phyloP scores from a whole-genome alignment of 2,113 vertebrate genomes.

The Callipepla californica region DNA sequence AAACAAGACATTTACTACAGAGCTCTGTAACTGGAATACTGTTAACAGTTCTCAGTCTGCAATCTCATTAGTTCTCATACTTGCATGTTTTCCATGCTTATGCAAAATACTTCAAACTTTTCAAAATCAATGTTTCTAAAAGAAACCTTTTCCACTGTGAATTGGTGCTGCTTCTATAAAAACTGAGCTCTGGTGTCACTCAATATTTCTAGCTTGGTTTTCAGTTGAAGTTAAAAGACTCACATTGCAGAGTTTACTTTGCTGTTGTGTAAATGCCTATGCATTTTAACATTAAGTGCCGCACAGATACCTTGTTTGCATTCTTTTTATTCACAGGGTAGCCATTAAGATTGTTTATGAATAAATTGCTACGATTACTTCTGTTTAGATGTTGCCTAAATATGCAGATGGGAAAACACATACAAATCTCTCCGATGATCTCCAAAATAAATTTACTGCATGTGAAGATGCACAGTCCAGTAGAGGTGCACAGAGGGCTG shows the following conservation, averaged over 20 bases:
- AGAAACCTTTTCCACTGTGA: not conserved
- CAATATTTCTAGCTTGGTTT: not conserved
- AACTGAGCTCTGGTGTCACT: not conserved
- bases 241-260: not conserved
- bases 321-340: not conserved
- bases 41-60: not conserved
- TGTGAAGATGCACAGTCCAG: not conserved
- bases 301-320: not conserved
- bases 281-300: not conserved
- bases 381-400: not conserved
- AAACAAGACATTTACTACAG: slow-evolving; percentile 38
- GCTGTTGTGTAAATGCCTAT: not conserved
- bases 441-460: not conserved
- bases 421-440: not conserved
- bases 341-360: not conserved
- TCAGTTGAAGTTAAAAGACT: not conserved
- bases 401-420: not conserved
- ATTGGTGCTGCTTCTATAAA: not conserved
- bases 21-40: not conserved
- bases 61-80: slow-evolving; percentile 30
- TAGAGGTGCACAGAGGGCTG: not conserved
- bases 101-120: not conserved
- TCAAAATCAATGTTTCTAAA: not conserved
- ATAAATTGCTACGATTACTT: not conserved
- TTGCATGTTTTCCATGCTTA: not conserved